Evolutionary conservation across 2,888 invertebrate species (phyloP).

Genomic region (Dinocampus coccinellae): DNA sequence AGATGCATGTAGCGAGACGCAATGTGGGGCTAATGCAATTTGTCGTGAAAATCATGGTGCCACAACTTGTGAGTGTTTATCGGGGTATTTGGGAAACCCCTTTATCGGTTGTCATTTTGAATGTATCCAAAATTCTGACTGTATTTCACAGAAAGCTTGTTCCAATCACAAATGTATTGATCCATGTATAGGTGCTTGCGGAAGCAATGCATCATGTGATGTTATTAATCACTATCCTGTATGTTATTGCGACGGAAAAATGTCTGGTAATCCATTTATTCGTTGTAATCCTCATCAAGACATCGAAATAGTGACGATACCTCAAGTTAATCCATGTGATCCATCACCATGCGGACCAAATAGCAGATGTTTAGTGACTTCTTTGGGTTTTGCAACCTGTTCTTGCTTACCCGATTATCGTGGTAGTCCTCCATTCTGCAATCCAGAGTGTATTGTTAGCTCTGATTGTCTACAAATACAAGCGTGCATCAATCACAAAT

Average conservation of each 20-base stretch:
- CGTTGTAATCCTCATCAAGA: constrained; percentile 74
- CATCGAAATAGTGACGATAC: constrained; percentile 38
- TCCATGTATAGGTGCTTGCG: constrained; percentile 82
- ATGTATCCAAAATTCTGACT: constrained; percentile 85
- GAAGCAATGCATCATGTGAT: constrained; percentile 79
- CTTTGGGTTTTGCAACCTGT: constrained; percentile 70
- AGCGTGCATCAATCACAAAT: constrained; percentile 84
- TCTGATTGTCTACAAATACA: constrained; percentile 84
- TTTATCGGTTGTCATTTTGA: constrained; percentile 82
- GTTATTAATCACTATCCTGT: constrained; percentile 84
- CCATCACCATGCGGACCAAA: constrained; percentile 82
- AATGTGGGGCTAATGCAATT: constrained; percentile 86
- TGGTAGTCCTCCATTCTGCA: constrained; percentile 86
- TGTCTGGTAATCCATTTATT: constrained; percentile 77
- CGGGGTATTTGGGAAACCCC: constrained; percentile 85
- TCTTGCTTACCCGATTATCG: constrained; percentile 82
- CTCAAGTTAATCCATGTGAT: constrained; percentile 72
- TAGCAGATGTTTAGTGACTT: constrained; percentile 81
- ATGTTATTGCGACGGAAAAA: constrained; percentile 78
- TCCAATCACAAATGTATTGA: constrained; percentile 75
- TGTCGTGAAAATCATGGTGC: constrained; percentile 80
- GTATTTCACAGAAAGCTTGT: constrained; percentile 64
- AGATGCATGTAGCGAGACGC: constrained; percentile 81
- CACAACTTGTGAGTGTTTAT: constrained; percentile 79
- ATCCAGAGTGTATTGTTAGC: constrained; percentile 87